Percentiles rank a stretch among this genome's conserved stretches.
Conservation (phyloP, 2,888 invertebrate species). For the Sabellastarte sp. region DNA sequence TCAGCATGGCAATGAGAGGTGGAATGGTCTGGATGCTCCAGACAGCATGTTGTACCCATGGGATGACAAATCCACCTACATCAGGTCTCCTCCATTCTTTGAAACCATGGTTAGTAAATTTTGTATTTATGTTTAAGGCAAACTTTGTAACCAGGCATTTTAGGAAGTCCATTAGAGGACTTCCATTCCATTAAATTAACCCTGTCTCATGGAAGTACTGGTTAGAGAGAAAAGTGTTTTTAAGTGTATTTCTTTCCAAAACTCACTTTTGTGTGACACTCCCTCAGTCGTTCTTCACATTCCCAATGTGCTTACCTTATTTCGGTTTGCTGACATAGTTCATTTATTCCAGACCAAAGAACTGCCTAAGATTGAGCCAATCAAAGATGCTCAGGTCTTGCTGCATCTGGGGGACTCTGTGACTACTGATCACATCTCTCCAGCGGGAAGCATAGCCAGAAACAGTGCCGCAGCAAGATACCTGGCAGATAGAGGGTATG, state of each 20-base stretch:
- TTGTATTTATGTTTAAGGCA: too few species aligned
- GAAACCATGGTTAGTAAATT: conserved; percentile 72
- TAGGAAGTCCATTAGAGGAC: too few species aligned
- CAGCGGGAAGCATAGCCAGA: conserved; percentile 94
- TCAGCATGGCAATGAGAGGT: conserved; percentile 79
- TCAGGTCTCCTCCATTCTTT: conserved; percentile 95
- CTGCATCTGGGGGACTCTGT: conserved; percentile 86
- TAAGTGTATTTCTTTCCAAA: too few species aligned
- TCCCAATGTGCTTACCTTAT: neutral
- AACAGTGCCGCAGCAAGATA: conserved; percentile 86
- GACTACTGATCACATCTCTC: conserved; percentile 98
- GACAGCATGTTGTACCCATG: conserved; percentile 82
- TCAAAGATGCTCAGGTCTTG: conserved; percentile 77
- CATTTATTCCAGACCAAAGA: conserved; percentile 59
- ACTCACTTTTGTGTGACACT: too few species aligned
- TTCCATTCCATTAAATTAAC: too few species aligned
- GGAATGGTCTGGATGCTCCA: conserved; percentile 81
- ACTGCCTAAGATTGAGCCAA: conserved; percentile 66
- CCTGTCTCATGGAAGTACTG: too few species aligned
- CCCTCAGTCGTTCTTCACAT: neutral
- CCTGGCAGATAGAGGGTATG: conserved; percentile 71
- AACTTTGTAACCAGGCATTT: too few species aligned
- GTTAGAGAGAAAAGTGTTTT: too few species aligned
- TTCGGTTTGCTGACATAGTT: neutral
- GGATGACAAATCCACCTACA: conserved; percentile 88